Base-by-base conservation (phyloP, 2,113 vertebrate species). In the Hirundichthys speculiger region DNA sequence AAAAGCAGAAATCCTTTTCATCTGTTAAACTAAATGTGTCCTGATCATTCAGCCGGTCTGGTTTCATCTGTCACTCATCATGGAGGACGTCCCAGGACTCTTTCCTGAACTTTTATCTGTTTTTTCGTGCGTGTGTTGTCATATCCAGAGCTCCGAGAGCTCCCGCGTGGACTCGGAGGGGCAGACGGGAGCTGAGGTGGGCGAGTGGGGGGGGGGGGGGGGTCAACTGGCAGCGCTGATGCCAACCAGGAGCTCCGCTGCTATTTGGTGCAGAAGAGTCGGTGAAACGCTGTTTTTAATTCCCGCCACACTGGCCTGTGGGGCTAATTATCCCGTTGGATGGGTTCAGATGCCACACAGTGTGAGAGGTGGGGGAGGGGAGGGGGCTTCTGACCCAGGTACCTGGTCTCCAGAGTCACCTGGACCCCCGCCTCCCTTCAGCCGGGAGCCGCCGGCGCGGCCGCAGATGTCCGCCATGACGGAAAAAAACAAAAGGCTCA, bases 261-360 rank as follows among this genome's bases (percentile, higher is more conserved):
- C 75, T 86, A 77, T 82, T 72, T 86, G 80, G 83, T 87, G 86
- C 89, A 86, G 87, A 89, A 90, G 77, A 86, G 73, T 80, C 58
- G 48, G 62, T 84, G 66, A 73, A 70, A 80, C 60, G 63, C 69
- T 47, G 61, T 74, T 78, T 83, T 80, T 79, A 77, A 55, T 82
- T 11, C 53, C 76, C 73, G 69, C 75, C 85, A 69, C 79, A 75
- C 83, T 80, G 81, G 86, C 86, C 80, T 86, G 57, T 78, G 76
- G 84, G 87, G 82, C 83, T 82, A 86, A 91, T 91, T 87, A 86
- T 89, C 75, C 81, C 14, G 80, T 86, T 84, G 86, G 82, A 77
- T 88, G 72, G 78, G 87, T 85, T 90, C 83, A 89, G 88, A 87
- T 84, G 82, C 79, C 85, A 84, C 88, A 80, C 80, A 75, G 55